Conservation (phyloP, 2,888 invertebrate species). For the Megalurothrips usitatus region DNA sequence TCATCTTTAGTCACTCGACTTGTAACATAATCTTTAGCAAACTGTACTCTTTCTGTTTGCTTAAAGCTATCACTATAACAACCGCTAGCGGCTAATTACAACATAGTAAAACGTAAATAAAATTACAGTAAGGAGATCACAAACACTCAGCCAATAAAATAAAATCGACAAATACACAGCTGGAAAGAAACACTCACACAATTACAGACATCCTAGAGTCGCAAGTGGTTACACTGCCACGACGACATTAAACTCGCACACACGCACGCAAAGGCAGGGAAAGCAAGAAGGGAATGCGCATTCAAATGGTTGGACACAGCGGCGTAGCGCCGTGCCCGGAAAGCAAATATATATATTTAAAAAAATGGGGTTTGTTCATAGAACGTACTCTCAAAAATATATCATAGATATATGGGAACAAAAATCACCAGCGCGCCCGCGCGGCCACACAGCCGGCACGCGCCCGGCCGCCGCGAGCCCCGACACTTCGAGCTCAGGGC, state of each 20-base stretch:
- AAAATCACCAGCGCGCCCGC: conserved; percentile 62
- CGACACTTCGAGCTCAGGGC: conserved; percentile 30
- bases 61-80: too few species aligned
- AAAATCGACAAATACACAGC: too few species aligned
- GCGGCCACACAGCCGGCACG: conserved; percentile 20
- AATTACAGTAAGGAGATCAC: background rate
- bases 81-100: too few species aligned
- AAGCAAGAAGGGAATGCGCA: conserved; percentile 16
- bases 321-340: conserved; percentile 8
- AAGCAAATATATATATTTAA: background rate
- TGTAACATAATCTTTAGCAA: too few species aligned
- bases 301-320: conserved; percentile 5
- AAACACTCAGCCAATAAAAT: background rate
- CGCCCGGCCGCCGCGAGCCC: background rate
- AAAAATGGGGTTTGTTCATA: conserved; percentile 63
- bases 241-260: background rate
- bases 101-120: too few species aligned
- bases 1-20: too few species aligned
- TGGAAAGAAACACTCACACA: background rate
- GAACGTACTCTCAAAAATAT: conserved; percentile 91
- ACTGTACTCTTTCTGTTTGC: too few species aligned
- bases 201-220: background rate
- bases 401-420: conserved; percentile 98
- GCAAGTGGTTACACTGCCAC: too few species aligned
- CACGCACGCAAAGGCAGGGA: background rate